Evolutionary conservation across 2,888 invertebrate genomes (phyloP), one percentile per base, ranked within the genome.

Genomic region (Tetragnatha montana): DNA sequence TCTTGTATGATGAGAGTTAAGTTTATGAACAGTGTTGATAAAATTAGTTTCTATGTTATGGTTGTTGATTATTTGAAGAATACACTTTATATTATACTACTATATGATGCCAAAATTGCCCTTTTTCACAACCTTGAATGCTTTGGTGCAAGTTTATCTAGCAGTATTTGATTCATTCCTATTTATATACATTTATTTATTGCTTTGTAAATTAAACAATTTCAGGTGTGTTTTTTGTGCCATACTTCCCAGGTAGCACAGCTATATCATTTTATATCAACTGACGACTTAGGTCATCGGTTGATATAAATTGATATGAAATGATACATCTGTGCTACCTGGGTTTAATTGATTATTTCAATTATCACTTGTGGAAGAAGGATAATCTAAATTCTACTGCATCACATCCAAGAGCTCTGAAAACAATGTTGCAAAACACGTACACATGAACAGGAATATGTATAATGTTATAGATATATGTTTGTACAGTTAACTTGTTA

Each of bases 381-480:
- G 70, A 87, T 75, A 81, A 81, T 81, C 87, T 47, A 76, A 81
- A 76, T 81, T 81, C 81, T 87, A 75, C 76, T 87, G 47, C 74
- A 68, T 87, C 69, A 69, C 74, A 68, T 87, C 69, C 69, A 21
- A 74, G n/a, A 21, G 14, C 68, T 73, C n/a, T 49, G 69, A 21
- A 70, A 81, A 73, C 51, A 82, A 60, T 82, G 73, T 60, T 76
- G 68, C 69, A 69, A 73, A 49, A 81, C 12, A 69, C 60, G 60
- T 60, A 60, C 69, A 87, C 80, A 78, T 80, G 74, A 79, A 81
- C 84, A 84, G 49, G 74, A 75, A 76, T 60, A 75, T 60, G 35
- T 74, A 51, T 86, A 79, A 68, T 73, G 82, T 82, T 74, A 51
- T 82, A 82, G 82, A 73, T 82, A 74, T 60, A 60, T 82, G 82